Base-by-base conservation (phyloP, 2,113 vertebrate species). In the Chaetops frenatus region DNA sequence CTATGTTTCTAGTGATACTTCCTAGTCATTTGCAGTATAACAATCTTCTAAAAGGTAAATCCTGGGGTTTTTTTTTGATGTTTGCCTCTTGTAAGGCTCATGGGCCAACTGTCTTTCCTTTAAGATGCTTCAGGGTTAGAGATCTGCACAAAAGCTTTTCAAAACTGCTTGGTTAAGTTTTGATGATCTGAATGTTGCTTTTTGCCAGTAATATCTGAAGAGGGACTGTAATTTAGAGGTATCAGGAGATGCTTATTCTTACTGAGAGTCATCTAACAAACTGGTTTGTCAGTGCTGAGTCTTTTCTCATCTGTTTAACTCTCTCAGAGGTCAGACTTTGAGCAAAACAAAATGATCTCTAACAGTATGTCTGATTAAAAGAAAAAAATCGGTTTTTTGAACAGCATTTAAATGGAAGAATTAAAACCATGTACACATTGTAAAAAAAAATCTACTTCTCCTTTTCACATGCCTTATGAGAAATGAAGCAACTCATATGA, bases 51-150 rank as follows among this genome's bases (percentile, higher is more conserved):
- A 72, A 45, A 85, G 33, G 7, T 42, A 28, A 20, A 15, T 61
- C 0, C 5, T 44, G n/a, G n/a, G n/a, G n/a, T 56, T 29, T 47
- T n/a, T 57, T 17, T 56, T 58, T 3, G 3, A 1, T 64, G 19
- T 69, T 66, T 93, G 15, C 24, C 85, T 17, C 2, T 76, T 92
- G 65, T 81, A 50, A 65, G 54, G 27, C 9, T 86, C 48, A 33
- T 31, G 36, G 16, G 42, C 31, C 65, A 70, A n/a, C 42, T 31
- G 2, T 40, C 13, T 65, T 88, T 62, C 21, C 9, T 71, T 81
- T 72, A 15, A 18, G 91, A 1, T 67, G 31, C 18, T 85, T n/a
- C 56, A 35, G 45, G 29, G 6, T 38, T 88, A 67, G 28, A 67
- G 17, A 61, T 28, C 15, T 38, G 20, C 10, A 27, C 8, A 76